Evolutionary conservation across 1,140 invertebrate species (phyloP).

Genomic region (Drosophila saltans): DNA sequence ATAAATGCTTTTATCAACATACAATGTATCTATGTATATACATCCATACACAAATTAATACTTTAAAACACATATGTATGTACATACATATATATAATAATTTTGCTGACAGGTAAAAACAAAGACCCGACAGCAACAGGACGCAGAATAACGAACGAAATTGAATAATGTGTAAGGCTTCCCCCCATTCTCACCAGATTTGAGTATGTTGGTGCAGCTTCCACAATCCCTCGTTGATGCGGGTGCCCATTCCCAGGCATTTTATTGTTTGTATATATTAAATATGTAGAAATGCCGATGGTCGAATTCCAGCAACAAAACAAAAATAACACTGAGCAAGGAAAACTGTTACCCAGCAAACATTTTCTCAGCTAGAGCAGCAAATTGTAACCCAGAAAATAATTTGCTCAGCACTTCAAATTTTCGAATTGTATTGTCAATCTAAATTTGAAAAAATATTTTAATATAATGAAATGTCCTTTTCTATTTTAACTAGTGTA

Average conservation of each 20-base stretch:
- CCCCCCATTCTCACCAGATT: conserved; percentile 29
- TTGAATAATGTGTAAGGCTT: neutral
- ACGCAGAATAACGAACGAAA: neutral
- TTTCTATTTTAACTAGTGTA: too few relatives aligned
- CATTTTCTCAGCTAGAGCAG: neutral
- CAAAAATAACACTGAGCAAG: neutral
- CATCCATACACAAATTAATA: too few relatives aligned
- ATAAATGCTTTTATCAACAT: too few relatives aligned
- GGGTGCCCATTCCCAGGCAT: neutral
- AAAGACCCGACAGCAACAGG: conserved; percentile 14
- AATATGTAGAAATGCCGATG: neutral
- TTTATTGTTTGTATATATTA: neutral
- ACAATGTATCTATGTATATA: too few relatives aligned
- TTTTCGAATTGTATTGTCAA: too few relatives aligned
- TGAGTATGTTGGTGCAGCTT: conserved; percentile 39
- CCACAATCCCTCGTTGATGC: neutral
- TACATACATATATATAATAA: conserved; percentile 14
- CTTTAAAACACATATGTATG: too few relatives aligned
- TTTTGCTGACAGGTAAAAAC: neutral
- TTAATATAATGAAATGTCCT: too few relatives aligned
- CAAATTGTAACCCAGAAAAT: too few relatives aligned
- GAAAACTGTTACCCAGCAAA: neutral
- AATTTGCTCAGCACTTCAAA: too few relatives aligned
- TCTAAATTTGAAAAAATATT: too few relatives aligned
- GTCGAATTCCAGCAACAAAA: neutral